Percentiles rank a stretch among this genome's conserved stretches.
These are phyloP conservation scores for Amia ocellicauda DNA, from an alignment of 2,113 vertebrate genomes.

Conservation along the genomic window DNA sequence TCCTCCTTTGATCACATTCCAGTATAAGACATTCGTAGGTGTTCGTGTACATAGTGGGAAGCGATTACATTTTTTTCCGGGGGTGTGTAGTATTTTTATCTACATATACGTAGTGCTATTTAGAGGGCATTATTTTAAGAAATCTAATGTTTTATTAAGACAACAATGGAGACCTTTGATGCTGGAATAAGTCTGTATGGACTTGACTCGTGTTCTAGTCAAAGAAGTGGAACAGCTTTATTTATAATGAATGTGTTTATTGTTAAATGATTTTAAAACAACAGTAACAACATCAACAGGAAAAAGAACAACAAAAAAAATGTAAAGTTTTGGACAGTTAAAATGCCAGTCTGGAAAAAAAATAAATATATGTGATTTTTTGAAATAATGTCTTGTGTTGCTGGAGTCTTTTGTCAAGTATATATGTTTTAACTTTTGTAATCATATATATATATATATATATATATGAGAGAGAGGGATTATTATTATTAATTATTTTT, in stretches of 20 bases:
- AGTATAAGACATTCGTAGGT: conserved; percentile 24
- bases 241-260: conserved; percentile 49
- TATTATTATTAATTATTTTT: too few species aligned
- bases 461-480: too few species aligned
- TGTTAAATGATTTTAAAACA: conserved; percentile 44
- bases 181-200: too few species aligned
- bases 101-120: conserved; percentile 39
- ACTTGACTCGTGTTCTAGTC: too few species aligned
- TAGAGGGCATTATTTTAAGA: conserved; percentile 32
- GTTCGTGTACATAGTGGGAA: conserved; percentile 17
- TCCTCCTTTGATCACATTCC: neutral
- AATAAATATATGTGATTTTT: conserved; percentile 47
- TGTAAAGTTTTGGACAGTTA: conserved; percentile 50
- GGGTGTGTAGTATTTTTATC: conserved; percentile 42
- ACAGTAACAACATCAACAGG: too few species aligned
- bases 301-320: too few species aligned
- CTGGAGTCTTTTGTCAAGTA: too few species aligned
- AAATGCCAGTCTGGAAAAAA: conserved; percentile 46
- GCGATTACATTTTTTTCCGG: conserved; percentile 38
- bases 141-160: conserved; percentile 23
- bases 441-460: too few species aligned
- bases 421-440: too few species aligned
- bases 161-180: too few species aligned
- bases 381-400: conserved; percentile 31
- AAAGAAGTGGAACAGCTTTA: conserved; percentile 29